phyloP scores from a whole-genome alignment of 1,140 invertebrate species.

The Onthophagus taurus region DNA sequence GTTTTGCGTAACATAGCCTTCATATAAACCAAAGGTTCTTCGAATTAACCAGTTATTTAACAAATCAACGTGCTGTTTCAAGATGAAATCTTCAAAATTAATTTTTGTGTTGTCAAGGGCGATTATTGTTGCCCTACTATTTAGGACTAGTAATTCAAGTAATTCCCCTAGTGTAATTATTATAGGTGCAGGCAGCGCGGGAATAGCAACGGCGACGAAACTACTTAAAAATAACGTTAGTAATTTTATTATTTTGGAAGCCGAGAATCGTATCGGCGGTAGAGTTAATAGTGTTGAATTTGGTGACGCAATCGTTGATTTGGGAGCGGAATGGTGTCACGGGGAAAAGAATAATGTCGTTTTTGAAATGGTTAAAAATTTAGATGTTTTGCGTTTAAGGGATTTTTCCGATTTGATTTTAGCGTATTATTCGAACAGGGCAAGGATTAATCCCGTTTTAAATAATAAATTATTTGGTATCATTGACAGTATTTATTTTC shows the following conservation, averaged over 20 bases:
- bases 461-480: constrained; percentile 1
- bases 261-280: constrained; percentile 58
- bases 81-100: too few relatives aligned
- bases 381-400: constrained; percentile 43
- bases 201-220: constrained; percentile 47
- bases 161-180: constrained; percentile 38
- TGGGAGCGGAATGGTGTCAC: constrained; percentile 81
- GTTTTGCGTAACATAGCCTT: too few relatives aligned
- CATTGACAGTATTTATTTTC: constrained; percentile 7
- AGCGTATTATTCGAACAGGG: constrained; percentile 5
- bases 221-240: constrained; percentile 42
- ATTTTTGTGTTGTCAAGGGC: too few relatives aligned
- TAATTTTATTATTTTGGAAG: constrained; percentile 55
- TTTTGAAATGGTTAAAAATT: constrained; percentile 50
- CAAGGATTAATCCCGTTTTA: background rate
- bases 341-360: constrained; percentile 65
- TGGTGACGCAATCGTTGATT: constrained; percentile 54
- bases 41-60: too few relatives aligned
- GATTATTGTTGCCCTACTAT: too few relatives aligned
- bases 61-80: too few relatives aligned
- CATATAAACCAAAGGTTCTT: too few relatives aligned
- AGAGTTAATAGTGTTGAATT: constrained; percentile 50
- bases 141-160: too few relatives aligned
- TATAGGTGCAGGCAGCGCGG: constrained; percentile 47
- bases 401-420: constrained; percentile 8